Conservation (phyloP, 2,113 vertebrate species). For the Mastomys coucha region DNA sequence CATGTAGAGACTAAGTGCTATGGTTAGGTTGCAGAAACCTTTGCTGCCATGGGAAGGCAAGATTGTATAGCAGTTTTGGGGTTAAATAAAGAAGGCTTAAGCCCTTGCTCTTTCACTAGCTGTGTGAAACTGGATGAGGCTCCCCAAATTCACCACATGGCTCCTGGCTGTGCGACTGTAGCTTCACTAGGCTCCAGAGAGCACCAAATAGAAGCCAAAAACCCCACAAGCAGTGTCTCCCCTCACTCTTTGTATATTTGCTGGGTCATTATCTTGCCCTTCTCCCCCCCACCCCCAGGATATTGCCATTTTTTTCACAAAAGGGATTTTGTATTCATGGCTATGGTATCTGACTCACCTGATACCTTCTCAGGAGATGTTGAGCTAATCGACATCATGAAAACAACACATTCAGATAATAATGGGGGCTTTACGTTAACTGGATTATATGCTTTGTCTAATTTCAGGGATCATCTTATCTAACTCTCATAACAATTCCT, state of each 20-base stretch:
- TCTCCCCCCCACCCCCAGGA: too few species aligned
- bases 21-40: background rate
- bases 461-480: background rate
- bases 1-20: background rate
- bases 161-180: too few species aligned
- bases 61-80: background rate
- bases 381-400: background rate
- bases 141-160: background rate
- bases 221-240: fast-evolving
- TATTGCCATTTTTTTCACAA: background rate
- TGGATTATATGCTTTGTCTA: background rate
- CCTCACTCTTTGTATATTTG: background rate
- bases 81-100: background rate
- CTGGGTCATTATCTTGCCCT: background rate
- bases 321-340: background rate
- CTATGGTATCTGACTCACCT: background rate
- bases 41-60: background rate
- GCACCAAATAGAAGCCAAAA: background rate
- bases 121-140: fast-evolving
- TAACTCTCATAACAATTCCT: background rate
- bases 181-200: background rate
- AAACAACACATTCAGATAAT: background rate
- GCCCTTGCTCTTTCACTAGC: background rate
- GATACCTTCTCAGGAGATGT: background rate
- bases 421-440: background rate